phyloP scores from a whole-genome alignment of 1,140 invertebrate species.

The Theocolax elegans region DNA sequence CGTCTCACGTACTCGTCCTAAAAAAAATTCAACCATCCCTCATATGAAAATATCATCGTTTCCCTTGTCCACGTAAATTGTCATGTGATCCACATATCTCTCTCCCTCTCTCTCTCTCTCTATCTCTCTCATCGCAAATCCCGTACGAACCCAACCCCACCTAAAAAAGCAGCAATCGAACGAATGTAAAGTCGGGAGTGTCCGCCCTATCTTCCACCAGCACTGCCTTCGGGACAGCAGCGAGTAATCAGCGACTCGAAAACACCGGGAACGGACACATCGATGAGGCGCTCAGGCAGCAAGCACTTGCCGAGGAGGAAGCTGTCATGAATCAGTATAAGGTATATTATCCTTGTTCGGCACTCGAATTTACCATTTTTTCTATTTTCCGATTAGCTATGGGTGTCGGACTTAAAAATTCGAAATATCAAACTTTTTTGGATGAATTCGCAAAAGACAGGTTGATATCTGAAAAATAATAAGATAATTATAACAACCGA shows the following conservation, averaged over 20 bases:
- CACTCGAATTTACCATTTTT: constrained; percentile 42
- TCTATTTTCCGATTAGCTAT: background rate
- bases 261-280: constrained; percentile 78
- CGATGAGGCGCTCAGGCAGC: constrained; percentile 86
- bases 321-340: constrained; percentile 95
- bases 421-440: too few species aligned
- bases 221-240: constrained; percentile 84
- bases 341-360: too few species aligned
- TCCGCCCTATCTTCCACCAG: constrained; percentile 89
- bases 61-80: too few species aligned
- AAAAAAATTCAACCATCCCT: too few species aligned
- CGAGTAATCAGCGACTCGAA: constrained; percentile 79
- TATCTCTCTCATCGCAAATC: background rate
- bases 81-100: constrained; percentile 23
- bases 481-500: too few species aligned
- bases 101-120: constrained; percentile 40
- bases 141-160: constrained; percentile 24
- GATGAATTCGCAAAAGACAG: too few species aligned
- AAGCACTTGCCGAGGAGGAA: constrained; percentile 93
- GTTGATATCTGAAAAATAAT: too few species aligned
- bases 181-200: constrained; percentile 89
- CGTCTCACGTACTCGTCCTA: too few species aligned
- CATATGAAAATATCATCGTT: background rate
- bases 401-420: background rate
- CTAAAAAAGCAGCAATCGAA: constrained; percentile 77